These are phyloP conservation scores for Loriculus beryllinus DNA, from an alignment of 2,797 vertebrate species.

Conservation along the genomic window DNA sequence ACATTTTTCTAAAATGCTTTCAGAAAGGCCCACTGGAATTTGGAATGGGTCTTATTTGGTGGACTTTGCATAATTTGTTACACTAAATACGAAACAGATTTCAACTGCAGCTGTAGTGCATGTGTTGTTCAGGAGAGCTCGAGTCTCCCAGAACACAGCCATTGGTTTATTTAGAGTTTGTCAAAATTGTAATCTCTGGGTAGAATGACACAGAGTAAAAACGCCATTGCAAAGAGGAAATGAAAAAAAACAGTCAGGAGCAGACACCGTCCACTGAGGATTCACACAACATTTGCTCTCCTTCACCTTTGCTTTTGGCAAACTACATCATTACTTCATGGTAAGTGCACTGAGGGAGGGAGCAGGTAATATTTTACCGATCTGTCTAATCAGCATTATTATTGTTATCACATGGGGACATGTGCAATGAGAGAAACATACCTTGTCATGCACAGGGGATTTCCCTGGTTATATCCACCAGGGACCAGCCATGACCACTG, in stretches of 20 bases:
- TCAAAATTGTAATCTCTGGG: background rate
- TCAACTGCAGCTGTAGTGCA: constrained; percentile 40
- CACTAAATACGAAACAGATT: constrained; percentile 75
- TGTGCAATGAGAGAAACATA: background rate
- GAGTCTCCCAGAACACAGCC: background rate
- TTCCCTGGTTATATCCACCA: background rate
- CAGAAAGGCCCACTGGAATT: constrained; percentile 64
- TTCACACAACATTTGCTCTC: background rate
- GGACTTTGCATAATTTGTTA: constrained; percentile 73
- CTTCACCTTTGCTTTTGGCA: background rate
- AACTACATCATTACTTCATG: background rate
- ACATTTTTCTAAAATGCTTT: constrained; percentile 61
- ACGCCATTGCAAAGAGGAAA: background rate
- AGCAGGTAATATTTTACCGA: background rate
- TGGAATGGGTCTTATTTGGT: constrained; percentile 67
- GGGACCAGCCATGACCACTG: background rate
- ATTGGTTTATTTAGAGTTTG: background rate
- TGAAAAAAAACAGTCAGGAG: background rate
- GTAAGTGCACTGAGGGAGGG: background rate
- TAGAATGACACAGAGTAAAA: background rate
- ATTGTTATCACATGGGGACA: background rate
- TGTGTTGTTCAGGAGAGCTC: background rate
- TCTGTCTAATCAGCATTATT: background rate
- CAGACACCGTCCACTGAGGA: background rate
- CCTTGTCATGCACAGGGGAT: background rate